Conservation (phyloP, 2,888 invertebrate genomes). For the Lycocerus yunnanus region DNA sequence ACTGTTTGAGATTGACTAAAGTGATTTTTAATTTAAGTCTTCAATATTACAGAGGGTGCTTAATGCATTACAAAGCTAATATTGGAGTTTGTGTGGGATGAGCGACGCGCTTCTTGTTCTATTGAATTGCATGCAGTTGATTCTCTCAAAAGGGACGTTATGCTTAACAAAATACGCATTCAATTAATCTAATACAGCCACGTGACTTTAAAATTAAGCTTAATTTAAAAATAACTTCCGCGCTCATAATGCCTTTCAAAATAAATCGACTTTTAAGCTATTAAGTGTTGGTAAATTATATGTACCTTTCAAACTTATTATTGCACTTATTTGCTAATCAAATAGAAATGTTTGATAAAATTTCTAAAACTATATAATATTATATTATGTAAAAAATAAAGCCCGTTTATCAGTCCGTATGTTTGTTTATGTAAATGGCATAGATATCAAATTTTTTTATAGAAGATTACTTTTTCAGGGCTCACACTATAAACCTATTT, state of each 20-base stretch:
- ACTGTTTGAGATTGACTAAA: conserved; percentile 27
- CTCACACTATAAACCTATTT: too few species aligned
- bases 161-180: conserved; percentile 19
- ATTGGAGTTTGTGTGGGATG: conserved; percentile 21
- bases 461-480: too few species aligned
- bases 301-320: too few species aligned
- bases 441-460: too few species aligned
- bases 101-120: conserved; percentile 11
- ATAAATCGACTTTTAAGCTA: not conserved
- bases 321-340: too few species aligned
- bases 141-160: conserved; percentile 22
- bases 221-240: not conserved
- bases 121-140: conserved; percentile 11
- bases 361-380: too few species aligned
- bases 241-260: not conserved
- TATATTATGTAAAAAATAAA: too few species aligned
- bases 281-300: not conserved
- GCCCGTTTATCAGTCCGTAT: too few species aligned
- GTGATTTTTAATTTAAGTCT: conserved; percentile 29
- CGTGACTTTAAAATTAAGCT: conserved; percentile 11
- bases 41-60: conserved; percentile 18
- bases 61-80: conserved; percentile 26
- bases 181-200: conserved; percentile 24
- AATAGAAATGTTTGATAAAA: too few species aligned
- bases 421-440: too few species aligned